phyloP scores from a whole-genome alignment of 2,888 invertebrate species.

The Mythimna loreyi region DNA sequence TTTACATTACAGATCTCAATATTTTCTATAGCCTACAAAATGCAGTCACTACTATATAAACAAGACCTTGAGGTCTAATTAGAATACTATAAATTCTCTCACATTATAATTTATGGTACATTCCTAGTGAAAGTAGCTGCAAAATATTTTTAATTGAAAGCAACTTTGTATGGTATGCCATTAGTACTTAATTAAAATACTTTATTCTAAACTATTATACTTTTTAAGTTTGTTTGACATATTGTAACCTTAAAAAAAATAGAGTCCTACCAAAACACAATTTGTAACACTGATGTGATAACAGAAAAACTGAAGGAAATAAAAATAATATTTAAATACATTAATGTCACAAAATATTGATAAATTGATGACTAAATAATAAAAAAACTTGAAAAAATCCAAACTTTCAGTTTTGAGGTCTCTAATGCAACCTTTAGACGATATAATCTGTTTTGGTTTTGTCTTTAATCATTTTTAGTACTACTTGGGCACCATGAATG shows the following conservation, averaged over 20 bases:
- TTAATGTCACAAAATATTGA: no score
- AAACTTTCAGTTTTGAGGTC: no score
- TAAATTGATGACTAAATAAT: no score
- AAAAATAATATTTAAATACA: no score
- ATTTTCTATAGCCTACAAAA: not conserved
- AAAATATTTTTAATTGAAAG: constrained; percentile 12
- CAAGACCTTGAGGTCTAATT: constrained; percentile 14
- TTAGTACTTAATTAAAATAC: constrained; percentile 10
- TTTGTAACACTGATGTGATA: no score
- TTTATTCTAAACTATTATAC: constrained; percentile 14
- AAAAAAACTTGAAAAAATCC: no score
- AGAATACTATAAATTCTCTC: constrained; percentile 25
- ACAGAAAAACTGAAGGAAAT: no score
- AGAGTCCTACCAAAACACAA: no score
- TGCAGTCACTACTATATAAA: not conserved
- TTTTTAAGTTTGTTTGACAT: not conserved
- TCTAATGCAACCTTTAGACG: no score
- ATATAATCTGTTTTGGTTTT: no score
- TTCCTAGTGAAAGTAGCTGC: constrained; percentile 2
- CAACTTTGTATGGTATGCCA: constrained; percentile 11
- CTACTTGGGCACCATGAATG: not conserved
- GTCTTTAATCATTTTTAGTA: not conserved
- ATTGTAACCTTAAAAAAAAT: not conserved
- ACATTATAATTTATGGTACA: not conserved
- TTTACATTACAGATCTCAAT: not conserved